Percentiles rank a stretch among this genome's conserved stretches.
phyloP scores from a whole-genome alignment of 2,113 vertebrate genomes.

The Mesocricetus auratus region DNA sequence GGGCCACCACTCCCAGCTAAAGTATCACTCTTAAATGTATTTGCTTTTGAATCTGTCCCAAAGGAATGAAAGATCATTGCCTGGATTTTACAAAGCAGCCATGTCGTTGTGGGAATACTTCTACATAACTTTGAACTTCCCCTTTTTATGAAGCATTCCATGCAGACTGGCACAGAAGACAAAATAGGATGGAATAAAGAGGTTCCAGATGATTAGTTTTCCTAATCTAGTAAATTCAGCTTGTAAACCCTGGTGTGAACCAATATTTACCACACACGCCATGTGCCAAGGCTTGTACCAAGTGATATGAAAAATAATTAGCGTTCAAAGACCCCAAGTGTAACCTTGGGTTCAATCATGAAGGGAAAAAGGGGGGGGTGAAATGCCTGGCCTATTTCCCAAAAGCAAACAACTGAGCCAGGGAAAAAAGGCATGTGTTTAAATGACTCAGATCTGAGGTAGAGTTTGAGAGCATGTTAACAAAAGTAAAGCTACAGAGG shows the following conservation, averaged over 20 bases:
- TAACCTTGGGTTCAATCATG: not conserved
- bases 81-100: not conserved
- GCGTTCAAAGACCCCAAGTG: not conserved
- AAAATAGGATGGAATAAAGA: not conserved
- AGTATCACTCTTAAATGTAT: not conserved
- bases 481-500: slow-evolving; percentile 25
- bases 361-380: not conserved
- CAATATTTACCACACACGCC: not conserved
- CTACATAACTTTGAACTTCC: not conserved
- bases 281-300: not conserved
- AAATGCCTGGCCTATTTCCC: not conserved
- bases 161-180: not conserved
- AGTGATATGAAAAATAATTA: not conserved
- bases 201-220: not conserved
- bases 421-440: not conserved
- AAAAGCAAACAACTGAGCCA: slow-evolving; percentile 9
- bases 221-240: not conserved
- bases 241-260: not conserved
- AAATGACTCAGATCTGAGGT: slow-evolving; percentile 5
- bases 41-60: not conserved
- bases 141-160: not conserved
- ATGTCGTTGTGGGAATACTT: not conserved
- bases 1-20: not conserved
- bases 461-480: not conserved
- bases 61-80: not conserved